phyloP scores from a whole-genome alignment of 2,797 vertebrate species.

The Ceryle rudis region DNA sequence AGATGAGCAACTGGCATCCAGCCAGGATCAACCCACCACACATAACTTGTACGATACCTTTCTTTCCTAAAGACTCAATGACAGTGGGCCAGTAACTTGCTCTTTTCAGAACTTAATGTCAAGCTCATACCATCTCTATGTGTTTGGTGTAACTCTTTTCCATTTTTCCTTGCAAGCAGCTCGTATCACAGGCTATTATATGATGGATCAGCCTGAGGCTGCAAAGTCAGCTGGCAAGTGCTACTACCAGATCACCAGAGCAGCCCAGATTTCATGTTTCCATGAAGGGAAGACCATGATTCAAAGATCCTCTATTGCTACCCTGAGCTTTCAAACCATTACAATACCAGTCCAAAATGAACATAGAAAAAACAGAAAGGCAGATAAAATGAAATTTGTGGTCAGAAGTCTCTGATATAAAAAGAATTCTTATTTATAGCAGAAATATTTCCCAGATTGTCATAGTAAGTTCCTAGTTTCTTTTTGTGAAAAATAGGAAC shows the following conservation, averaged over 20 bases:
- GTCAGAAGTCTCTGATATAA: neutral
- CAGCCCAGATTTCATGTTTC: neutral
- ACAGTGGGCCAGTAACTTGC: neutral
- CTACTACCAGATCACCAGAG: neutral
- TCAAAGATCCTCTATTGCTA: neutral
- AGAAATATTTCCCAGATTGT: neutral
- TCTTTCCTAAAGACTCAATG: neutral
- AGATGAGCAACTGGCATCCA: neutral
- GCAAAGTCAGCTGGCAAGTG: neutral
- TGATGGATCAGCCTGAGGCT: neutral
- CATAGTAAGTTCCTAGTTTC: neutral
- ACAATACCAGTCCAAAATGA: neutral
- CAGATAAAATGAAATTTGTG: neutral
- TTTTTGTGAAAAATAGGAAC: neutral
- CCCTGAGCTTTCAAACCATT: neutral
- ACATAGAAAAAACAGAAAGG: neutral
- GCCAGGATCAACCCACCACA: neutral
- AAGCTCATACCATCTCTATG: neutral
- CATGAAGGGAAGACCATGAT: neutral
- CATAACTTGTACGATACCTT: neutral
- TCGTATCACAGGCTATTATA: neutral
- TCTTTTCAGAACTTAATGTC: neutral
- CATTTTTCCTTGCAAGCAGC: neutral
- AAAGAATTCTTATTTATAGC: neutral
- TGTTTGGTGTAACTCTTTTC: neutral